Base-by-base conservation (phyloP, 1,140 invertebrate species). In the Agraylea sexmaculata region DNA sequence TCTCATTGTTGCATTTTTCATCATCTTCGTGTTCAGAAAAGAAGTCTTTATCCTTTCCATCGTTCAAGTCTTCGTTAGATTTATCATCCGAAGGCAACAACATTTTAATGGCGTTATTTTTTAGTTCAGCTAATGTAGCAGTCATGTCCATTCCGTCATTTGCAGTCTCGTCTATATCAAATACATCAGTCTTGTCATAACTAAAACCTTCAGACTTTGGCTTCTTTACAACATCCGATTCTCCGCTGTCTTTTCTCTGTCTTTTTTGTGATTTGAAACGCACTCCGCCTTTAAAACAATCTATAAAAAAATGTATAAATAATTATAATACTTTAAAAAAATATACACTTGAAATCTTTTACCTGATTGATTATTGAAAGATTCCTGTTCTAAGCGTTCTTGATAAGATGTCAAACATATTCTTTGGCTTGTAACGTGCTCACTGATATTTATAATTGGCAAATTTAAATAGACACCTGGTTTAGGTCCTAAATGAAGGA, bases 401-500 rank as follows among this genome's bases (percentile, higher is more conserved):
- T 83, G 71, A 51, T 83, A 82, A 0, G 78, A 75, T 42, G 73
- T 74, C 36, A 84, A 70, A 52, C 78, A 81, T 1, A 85, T 78
- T 46, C 75, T 81, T 41, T 79, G 73, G 44, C 77, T 80, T 25
- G 77, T 81, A 11, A 83, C 57, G 51, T 78, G 79, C 52, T 83
- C 81, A 28, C 75, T 78, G 15, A 82, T 68, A 57, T 77, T 80
- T 0, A 84, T 65, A n/a, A 74, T 64, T 0, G 80, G 80, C 4
- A 83, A 53, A 43, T 77, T 70, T 29, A 85, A 74, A 51, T 73
- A 69, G 1, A 67, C 64, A 29, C 70, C 70, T 0, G 68, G 56
- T 0, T 56, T 45, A 0, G 65, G 65, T 2, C 65, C 65, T 15
- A 66, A 45, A 45, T 66, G 59, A 0, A 67, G 47, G 1, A 51